Conservation (phyloP, 1,140 invertebrate genomes). For the Leguminivora glycinivorella region DNA sequence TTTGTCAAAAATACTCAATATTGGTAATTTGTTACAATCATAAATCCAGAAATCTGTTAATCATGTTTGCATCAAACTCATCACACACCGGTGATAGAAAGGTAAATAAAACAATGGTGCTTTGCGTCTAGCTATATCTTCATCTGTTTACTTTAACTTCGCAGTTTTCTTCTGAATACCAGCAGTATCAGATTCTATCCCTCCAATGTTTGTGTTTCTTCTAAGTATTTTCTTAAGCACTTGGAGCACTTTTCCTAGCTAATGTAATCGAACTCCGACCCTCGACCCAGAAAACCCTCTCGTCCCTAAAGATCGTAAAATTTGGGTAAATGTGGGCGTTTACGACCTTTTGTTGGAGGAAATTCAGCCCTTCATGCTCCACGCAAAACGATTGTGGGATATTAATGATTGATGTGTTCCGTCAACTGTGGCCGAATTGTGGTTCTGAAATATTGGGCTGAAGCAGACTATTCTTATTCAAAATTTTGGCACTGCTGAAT, state of each 20-base stretch:
- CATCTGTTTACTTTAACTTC: background rate
- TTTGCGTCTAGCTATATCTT: background rate
- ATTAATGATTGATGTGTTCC: conserved; percentile 1
- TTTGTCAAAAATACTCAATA: too few species aligned
- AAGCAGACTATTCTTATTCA: background rate
- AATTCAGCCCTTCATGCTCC: background rate
- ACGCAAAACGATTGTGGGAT: background rate
- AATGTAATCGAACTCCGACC: background rate
- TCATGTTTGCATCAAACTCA: too few species aligned
- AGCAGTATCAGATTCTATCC: background rate
- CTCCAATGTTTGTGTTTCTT: background rate
- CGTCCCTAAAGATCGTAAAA: background rate
- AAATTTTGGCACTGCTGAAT: too few species aligned
- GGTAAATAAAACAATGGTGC: too few species aligned
- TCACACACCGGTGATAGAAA: too few species aligned
- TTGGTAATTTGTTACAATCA: too few species aligned
- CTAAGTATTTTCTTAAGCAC: background rate
- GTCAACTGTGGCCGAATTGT: background rate
- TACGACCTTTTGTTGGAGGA: background rate
- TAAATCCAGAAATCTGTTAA: too few species aligned
- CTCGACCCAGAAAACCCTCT: background rate
- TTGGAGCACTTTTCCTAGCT: background rate
- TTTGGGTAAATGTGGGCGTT: background rate
- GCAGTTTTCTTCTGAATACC: background rate
- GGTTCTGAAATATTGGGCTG: background rate